These are phyloP conservation scores for Lepus americanus DNA, from an alignment of 2,113 vertebrate species.

Conservation along the genomic window DNA sequence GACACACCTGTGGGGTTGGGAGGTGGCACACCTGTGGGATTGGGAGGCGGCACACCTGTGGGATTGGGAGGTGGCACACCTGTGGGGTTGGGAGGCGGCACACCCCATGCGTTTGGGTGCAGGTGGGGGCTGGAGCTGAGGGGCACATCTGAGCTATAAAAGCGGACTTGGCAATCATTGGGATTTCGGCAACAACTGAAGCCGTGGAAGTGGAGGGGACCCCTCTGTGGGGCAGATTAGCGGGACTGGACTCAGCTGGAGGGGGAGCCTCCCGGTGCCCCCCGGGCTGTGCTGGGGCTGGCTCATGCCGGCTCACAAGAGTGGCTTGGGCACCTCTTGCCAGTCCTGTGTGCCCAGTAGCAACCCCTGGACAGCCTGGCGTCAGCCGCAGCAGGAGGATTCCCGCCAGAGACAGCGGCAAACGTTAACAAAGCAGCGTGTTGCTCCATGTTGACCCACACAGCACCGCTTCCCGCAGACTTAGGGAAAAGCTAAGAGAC, in stretches of 20 bases:
- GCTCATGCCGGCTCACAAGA: background rate
- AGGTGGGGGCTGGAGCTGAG: background rate
- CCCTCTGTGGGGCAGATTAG: rapidly evolving
- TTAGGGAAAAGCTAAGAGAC: background rate
- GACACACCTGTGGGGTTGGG: background rate
- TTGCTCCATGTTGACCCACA: background rate
- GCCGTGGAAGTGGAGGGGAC: background rate
- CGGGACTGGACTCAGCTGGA: background rate
- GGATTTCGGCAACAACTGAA: background rate
- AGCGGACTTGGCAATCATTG: background rate
- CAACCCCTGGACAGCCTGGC: rapidly evolving
- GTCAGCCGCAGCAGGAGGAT: background rate
- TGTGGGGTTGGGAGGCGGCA: too few relatives aligned
- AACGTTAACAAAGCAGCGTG: background rate
- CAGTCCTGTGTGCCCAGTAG: background rate
- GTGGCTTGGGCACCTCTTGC: background rate
- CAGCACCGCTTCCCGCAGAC: background rate
- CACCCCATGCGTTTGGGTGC: too few relatives aligned
- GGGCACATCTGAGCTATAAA: background rate
- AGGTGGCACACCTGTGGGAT: background rate
- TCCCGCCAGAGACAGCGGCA: background rate
- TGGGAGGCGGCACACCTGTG: background rate
- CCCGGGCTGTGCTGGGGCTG: rapidly evolving
- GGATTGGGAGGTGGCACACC: background rate
- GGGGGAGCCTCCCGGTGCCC: background rate